Evolutionary conservation across 2,888 invertebrate genomes (phyloP).

Genomic region (Malthinus flaveolus): DNA sequence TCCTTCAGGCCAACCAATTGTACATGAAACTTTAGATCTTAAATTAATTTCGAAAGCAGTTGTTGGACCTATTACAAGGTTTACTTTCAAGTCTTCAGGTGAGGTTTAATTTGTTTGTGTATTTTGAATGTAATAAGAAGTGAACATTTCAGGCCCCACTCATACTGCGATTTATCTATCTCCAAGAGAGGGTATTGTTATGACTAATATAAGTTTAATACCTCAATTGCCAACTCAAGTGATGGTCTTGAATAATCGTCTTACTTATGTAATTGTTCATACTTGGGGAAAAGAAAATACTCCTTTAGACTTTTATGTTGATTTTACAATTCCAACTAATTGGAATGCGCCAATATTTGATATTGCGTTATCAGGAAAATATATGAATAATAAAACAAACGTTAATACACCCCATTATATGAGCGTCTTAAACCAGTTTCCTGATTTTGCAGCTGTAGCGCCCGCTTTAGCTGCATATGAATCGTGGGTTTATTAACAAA

Average conservation of each 20-base stretch:
- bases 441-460: conserved; percentile 13
- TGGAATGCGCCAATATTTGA: conserved; percentile 44
- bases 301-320: conserved; percentile 42
- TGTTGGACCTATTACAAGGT: conserved; percentile 49
- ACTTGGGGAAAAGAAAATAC: conserved; percentile 41
- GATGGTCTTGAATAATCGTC: conserved; percentile 39
- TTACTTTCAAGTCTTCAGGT: conserved; percentile 59
- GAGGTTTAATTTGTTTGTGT: neutral
- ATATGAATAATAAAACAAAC: conserved; percentile 53
- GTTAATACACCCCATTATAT: conserved; percentile 53
- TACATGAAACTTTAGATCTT: conserved; percentile 39
- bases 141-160: conserved; percentile 61
- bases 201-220: conserved; percentile 61
- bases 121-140: neutral
- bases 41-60: conserved; percentile 44
- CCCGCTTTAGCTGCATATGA: conserved; percentile 13
- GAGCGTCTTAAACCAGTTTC: conserved; percentile 46
- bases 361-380: conserved; percentile 55
- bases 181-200: conserved; percentile 57
- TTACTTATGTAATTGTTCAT: conserved; percentile 43
- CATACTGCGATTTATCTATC: conserved; percentile 65
- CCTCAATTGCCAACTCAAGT: conserved; percentile 37
- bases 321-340: conserved; percentile 39
- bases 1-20: conserved; percentile 42
- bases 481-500: conserved; percentile 16